phyloP scores from a whole-genome alignment of 2,797 vertebrate species.

The Sardinella longiceps region DNA sequence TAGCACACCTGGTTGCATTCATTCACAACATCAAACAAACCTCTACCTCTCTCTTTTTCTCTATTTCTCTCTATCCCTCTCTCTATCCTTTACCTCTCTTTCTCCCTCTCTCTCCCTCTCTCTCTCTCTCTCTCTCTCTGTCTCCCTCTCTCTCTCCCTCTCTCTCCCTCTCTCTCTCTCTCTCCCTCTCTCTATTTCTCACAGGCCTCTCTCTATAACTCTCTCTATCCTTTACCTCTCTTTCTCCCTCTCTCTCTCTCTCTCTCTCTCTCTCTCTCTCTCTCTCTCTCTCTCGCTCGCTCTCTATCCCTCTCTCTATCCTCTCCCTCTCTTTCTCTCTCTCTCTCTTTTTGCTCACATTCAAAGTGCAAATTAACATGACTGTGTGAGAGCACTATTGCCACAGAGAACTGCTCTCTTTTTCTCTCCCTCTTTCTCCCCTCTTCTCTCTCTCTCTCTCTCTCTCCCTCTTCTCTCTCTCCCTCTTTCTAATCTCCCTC shows the following conservation, averaged over 20 bases:
- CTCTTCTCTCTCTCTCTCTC: neutral
- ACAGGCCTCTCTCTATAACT: neutral
- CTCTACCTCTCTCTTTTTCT: conserved; percentile 47
- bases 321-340: too few species aligned
- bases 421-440: neutral
- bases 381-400: too few species aligned
- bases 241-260: too few species aligned
- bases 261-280: too few species aligned
- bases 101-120: conserved; percentile 42
- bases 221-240: neutral
- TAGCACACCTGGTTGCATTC: conserved; percentile 31
- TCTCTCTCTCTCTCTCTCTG: neutral
- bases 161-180: neutral
- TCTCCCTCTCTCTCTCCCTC: neutral
- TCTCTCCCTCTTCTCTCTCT: conserved; percentile 5
- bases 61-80: conserved; percentile 19
- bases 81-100: neutral
- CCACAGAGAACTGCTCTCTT: neutral
- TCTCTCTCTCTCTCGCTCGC: too few species aligned
- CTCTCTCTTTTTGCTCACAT: neutral
- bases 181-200: neutral
- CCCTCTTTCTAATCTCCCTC: too few species aligned
- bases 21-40: conserved; percentile 24
- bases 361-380: too few species aligned
- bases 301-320: too few species aligned